Conservation (phyloP, 2,113 vertebrate species). For the Spheniscus mendiculus region DNA sequence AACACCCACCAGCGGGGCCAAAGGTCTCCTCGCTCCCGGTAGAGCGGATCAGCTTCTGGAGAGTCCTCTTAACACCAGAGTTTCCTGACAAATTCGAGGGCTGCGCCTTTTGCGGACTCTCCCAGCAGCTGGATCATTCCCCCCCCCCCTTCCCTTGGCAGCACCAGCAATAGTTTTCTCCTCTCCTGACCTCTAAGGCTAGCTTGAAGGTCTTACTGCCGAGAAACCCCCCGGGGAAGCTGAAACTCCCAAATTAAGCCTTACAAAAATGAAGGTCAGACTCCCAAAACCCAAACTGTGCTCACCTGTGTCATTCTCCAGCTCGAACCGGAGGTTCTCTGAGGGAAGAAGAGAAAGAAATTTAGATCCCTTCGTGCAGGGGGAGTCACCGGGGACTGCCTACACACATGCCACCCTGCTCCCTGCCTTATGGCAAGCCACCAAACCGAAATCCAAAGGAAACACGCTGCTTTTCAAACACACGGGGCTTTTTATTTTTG, state of each 20-base stretch:
- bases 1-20: too few relatives aligned
- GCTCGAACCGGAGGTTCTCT: conserved; percentile 50
- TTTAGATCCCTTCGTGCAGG: not conserved
- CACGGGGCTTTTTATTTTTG: not conserved
- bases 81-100: too few relatives aligned
- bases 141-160: too few relatives aligned
- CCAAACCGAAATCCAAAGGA: not conserved
- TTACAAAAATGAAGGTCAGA: not conserved
- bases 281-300: fast-evolving
- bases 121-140: not conserved
- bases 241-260: not conserved
- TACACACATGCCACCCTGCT: not conserved
- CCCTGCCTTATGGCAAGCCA: too few relatives aligned
- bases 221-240: too few relatives aligned
- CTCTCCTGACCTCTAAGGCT: not conserved
- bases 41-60: not conserved
- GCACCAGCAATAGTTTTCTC: not conserved
- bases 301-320: conserved; percentile 62
- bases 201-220: not conserved
- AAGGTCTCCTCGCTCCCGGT: not conserved
- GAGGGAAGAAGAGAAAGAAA: not conserved
- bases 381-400: not conserved
- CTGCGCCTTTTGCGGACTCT: fast-evolving
- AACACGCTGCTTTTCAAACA: not conserved
- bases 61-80: not conserved